phyloP scores from a whole-genome alignment of 2,888 invertebrate species.

The Cerceris ruficornis region DNA sequence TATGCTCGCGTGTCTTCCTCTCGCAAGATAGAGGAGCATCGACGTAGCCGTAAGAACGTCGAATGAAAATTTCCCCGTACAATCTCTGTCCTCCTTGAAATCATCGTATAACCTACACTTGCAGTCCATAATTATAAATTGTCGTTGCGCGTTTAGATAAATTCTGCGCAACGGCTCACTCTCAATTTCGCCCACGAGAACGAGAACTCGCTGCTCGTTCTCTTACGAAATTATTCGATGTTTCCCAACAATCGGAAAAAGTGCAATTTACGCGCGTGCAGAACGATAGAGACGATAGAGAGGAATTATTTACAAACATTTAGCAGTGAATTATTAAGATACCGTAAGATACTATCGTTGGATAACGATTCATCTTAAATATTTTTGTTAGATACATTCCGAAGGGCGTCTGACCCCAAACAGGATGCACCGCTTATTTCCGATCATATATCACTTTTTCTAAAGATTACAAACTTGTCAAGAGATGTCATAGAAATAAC shows the following conservation, averaged over 20 bases:
- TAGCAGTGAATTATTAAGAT: constrained; percentile 44
- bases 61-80: not conserved
- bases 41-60: not conserved
- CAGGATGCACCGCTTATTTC: no score
- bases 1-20: constrained; percentile 14
- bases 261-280: not conserved
- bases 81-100: not conserved
- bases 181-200: not conserved
- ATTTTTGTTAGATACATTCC: no score
- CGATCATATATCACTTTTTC: no score
- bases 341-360: not conserved
- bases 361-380: no score
- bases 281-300: not conserved
- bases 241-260: not conserved
- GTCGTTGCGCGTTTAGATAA: not conserved
- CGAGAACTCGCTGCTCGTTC: not conserved
- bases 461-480: no score
- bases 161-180: not conserved
- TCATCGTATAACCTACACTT: not conserved
- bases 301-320: constrained; percentile 49
- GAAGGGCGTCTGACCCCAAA: no score
- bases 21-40: not conserved
- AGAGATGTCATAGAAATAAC: no score
- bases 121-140: not conserved
- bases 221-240: not conserved